Evolutionary conservation across 1,140 invertebrate genomes (phyloP), one percentile per base, ranked within the genome.

Genomic region (Drosophila obscura): DNA sequence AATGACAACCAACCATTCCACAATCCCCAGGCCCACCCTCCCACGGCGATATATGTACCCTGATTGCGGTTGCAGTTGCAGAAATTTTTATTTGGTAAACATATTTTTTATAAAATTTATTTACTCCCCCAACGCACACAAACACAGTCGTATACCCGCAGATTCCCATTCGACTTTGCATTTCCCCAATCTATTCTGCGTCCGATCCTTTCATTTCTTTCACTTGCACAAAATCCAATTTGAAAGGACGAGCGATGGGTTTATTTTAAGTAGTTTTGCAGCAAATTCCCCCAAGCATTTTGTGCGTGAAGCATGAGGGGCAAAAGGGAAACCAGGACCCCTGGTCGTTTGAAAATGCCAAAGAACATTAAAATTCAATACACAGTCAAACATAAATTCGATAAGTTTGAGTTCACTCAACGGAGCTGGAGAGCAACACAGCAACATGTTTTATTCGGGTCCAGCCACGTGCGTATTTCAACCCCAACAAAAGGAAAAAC

Each of bases 191-290:
- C 39, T 35, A 53, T 49, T 43, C 65, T 39, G 31, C 48, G 57
- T 31, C 35, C 26, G 22, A 15, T 35, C 50, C 41, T 72, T 41
- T 16, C 50, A 39, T 4, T 39, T 73, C 50, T 52, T 45, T 64
- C 60, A 45, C 43, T 56, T 68, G 35, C 63, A 60, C 59, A 62
- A 65, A 81, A 85, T 81, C 82, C 82, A 87, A 85, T 87, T 87
- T 75, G 66, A 87, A 56, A 62, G 62, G 43, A 51, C 39, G 46
- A 73, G 68, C 53, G 60, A 68, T 74, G 82, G 81, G 82, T 87
- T 85, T 76, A 85, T 85, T 87, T 85, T 85, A 85, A 85, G 82
- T 85, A 85, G 82, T 85, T 85, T 81, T 78, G 57, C 74, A 50
- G 63, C 66, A 45, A 84, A 85, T 73, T 77, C 77, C 81, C 81